Percentiles rank a stretch among this genome's conserved stretches.
Evolutionary conservation across 2,113 vertebrate genomes (phyloP).

Genomic region (Neogobius melanostomus): DNA sequence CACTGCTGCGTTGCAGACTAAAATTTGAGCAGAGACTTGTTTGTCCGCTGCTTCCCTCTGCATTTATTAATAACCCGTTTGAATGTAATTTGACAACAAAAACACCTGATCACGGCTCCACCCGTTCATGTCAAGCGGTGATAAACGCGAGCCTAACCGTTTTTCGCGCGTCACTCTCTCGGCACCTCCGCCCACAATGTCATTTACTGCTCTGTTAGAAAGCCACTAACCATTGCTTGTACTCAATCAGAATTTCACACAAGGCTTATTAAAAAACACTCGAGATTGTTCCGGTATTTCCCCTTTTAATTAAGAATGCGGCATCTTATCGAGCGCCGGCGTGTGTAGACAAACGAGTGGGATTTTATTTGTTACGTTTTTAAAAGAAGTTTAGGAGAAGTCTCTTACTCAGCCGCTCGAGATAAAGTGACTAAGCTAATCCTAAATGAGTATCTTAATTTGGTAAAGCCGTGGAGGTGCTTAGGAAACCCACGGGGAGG

Average conservation of each 20-base stretch:
- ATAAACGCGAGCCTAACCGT: not conserved
- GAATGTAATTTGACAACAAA: not conserved
- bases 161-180: not conserved
- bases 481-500: slow-evolving; percentile 18
- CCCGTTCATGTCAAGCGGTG: not conserved
- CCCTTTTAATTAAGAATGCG: slow-evolving; percentile 64
- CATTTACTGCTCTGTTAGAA: not conserved
- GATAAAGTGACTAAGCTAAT: slow-evolving; percentile 46
- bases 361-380: slow-evolving; percentile 52
- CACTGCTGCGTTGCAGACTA: not conserved
- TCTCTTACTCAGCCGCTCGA: slow-evolving; percentile 1
- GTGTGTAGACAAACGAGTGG: slow-evolving; percentile 53
- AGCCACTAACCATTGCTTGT: not conserved
- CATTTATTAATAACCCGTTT: not conserved
- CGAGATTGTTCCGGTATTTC: slow-evolving; percentile 68
- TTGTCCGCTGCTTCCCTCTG: not conserved
- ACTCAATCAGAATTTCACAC: not conserved
- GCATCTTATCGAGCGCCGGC: slow-evolving; percentile 53
- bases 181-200: not conserved
- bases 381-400: slow-evolving; percentile 32
- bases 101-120: not conserved
- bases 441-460: slow-evolving; percentile 64
- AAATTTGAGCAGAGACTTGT: not conserved
- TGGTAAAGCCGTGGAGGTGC: slow-evolving; percentile 21
- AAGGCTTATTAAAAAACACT: slow-evolving; percentile 3